Base-by-base conservation (phyloP, 2,797 vertebrate species). In the Threskiornis aethiopicus region DNA sequence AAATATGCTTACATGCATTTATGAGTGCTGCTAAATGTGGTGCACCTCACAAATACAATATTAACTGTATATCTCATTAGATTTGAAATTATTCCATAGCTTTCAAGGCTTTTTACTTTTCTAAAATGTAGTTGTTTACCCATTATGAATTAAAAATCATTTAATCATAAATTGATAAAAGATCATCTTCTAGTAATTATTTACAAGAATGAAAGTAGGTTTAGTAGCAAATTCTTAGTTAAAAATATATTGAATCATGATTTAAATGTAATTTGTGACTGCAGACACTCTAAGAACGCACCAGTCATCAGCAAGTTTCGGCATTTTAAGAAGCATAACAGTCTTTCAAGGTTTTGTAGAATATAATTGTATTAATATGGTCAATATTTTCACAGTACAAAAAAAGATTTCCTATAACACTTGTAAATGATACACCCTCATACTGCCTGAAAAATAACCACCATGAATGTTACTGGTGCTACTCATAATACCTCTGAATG, bases 21-120 rank as follows among this genome's bases (percentile, higher is more conserved):
- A 91, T 96, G 93, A 96, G 46, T 96, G 61, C 41, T 94, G 69
- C 59, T 94, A 89, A 75, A 86, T 61, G 62, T 80, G 79, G 11
- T 51, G 29, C 15, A 58, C 39, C 66, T 90, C 89, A 61, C 55
- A 96, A 95, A 85, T 44, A 64, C 52, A 80, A 49, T 55, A 24
- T 35, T 70, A 81, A 96, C 54, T 86, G 65, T 55, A n/a, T 19
- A 29, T 42, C n/a, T 87, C 25, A 44, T 82, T 96, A 96, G 70
- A 95, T 26, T 70, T 67, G 17, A 82, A 58, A 80, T 84, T 93
- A 95, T 96, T 93, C 39, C 51, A 39, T 77, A 18, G 35, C 25
- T 94, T 96, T 59, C 46, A 62, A 26, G 51, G 26, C 1, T 91
- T 90, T 72, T 92, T 89, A 17, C 84, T 67, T 93, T 93, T 61